Conservation (phyloP, 2,797 vertebrate genomes). For the Synaphobranchus kaupii region DNA sequence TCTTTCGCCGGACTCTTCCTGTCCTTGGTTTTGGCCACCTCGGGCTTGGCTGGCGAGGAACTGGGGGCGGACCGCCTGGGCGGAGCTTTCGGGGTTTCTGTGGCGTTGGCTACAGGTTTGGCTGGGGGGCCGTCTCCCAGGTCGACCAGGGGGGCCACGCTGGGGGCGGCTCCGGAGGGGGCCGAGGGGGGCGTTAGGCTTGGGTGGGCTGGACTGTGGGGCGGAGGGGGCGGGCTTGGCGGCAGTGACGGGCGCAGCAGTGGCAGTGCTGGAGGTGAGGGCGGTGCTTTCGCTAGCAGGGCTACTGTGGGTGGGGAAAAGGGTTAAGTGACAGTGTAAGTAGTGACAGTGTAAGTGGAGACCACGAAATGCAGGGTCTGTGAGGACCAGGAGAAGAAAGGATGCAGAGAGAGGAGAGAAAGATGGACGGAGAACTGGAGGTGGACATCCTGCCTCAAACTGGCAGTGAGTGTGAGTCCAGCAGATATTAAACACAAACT, state of each 20-base stretch:
- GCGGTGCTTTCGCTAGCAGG: slow-evolving; percentile 96
- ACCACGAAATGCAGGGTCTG: slow-evolving; percentile 94
- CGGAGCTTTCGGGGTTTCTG: slow-evolving; percentile 67
- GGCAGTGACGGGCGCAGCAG: slow-evolving; percentile 81
- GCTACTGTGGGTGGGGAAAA: slow-evolving; percentile 94
- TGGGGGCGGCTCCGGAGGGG: slow-evolving; percentile 51
- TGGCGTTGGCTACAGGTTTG: slow-evolving; percentile 55
- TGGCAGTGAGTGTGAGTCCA: not conserved
- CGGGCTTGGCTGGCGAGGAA: slow-evolving; percentile 58
- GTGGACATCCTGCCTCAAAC: slow-evolving; percentile 33
- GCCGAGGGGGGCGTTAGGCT: slow-evolving; percentile 60
- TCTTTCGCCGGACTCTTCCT: slow-evolving; percentile 74
- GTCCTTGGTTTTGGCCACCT: slow-evolving; percentile 62
- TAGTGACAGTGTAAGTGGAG: slow-evolving; percentile 96
- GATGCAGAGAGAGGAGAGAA: slow-evolving; percentile 59
- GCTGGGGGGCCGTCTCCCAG: slow-evolving; percentile 72
- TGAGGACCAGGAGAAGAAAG: slow-evolving; percentile 81
- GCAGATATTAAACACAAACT: not conserved
- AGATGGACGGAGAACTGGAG: slow-evolving; percentile 14
- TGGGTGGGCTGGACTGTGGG: slow-evolving; percentile 38
- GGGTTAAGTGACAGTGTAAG: slow-evolving; percentile 93
- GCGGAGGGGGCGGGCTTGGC: slow-evolving; percentile 68
- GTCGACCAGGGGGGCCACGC: slow-evolving; percentile 78
- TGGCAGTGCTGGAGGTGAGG: slow-evolving; percentile 89
- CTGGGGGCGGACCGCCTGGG: slow-evolving; percentile 56